Evolutionary conservation across 1,140 invertebrate species (phyloP), one percentile per base, ranked within the genome.

Genomic region (Ganaspis sp.): DNA sequence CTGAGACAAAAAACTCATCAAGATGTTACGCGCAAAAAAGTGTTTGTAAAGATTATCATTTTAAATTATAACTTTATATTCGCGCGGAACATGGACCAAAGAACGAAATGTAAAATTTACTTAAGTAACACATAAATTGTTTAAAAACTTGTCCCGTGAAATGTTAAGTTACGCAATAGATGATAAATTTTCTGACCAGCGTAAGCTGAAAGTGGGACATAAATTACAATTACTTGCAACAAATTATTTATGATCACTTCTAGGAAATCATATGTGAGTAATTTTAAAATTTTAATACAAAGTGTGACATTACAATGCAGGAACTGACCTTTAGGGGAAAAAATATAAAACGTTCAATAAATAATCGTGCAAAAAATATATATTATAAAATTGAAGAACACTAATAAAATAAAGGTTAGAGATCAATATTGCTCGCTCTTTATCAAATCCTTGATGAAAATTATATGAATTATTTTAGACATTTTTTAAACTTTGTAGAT

Each of bases 191-290:
- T 49, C 12, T 49, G 38, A 1, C 12, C 38, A 40, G 12, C 12
- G 12, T 40, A 9, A 26, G 11, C 21, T 11, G 26, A 4, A n/a
- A 64, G 58, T 26, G 23, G 11, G 15, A 64, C 26, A 64, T 64
- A 64, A 29, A 64, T 64, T 64, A 26, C 21, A 64, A 64, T 29
- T 64, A 64, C 23, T 29, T 64, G 29, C 21, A 29, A 9, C 58
- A n/a, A 29, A 34, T 34, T 64, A 64, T 64, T 64, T 29, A 64
- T 26, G 6, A 64, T 26, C 23, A 29, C 58, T 64, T 64, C 58
- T 29, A 12, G 58, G 58, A 64, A 64, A 64, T 29, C 45, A 26
- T 58, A 8, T 26, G 1, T 64, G 12, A 29, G 11, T 12, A 29
- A 29, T 26, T 64, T 15, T 5, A 64, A 64, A 26, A 12, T 29